phyloP scores from a whole-genome alignment of 2,113 vertebrate species.

The Heterotilapia buettikoferi region DNA sequence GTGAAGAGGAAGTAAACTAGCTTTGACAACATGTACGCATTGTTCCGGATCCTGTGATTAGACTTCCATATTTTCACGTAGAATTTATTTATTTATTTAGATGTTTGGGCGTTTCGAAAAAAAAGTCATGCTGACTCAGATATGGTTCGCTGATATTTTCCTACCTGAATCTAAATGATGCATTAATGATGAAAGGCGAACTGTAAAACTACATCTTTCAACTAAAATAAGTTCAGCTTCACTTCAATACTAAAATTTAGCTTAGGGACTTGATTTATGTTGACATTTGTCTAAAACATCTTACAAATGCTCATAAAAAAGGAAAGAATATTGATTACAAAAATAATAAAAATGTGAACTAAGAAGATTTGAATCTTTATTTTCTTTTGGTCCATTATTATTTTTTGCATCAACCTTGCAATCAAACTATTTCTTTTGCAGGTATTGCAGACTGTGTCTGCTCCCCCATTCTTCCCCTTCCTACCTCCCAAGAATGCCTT shows the following conservation, averaged over 20 bases:
- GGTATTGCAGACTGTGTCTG: background rate
- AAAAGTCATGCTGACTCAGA: background rate
- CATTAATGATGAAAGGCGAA: background rate
- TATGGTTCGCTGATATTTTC: background rate
- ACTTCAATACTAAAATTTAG: background rate
- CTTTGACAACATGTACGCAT: background rate
- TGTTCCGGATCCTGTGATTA: background rate
- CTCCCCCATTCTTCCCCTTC: background rate
- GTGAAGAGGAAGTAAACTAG: slow-evolving; percentile 42
- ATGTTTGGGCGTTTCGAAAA: background rate
- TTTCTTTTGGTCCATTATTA: background rate
- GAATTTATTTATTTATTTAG: background rate
- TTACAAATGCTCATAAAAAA: background rate
- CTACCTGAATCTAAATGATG: background rate
- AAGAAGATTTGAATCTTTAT: background rate
- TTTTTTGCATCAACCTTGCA: background rate
- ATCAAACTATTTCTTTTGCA: background rate
- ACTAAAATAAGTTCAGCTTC: background rate
- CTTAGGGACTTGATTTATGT: background rate
- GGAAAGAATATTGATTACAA: background rate
- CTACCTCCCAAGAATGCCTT: background rate
- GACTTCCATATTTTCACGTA: background rate
- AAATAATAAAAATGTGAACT: background rate
- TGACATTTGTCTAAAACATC: background rate
- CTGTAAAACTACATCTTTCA: background rate